Conservation (phyloP, 1,140 invertebrate species). For the Musca vetustissima region DNA sequence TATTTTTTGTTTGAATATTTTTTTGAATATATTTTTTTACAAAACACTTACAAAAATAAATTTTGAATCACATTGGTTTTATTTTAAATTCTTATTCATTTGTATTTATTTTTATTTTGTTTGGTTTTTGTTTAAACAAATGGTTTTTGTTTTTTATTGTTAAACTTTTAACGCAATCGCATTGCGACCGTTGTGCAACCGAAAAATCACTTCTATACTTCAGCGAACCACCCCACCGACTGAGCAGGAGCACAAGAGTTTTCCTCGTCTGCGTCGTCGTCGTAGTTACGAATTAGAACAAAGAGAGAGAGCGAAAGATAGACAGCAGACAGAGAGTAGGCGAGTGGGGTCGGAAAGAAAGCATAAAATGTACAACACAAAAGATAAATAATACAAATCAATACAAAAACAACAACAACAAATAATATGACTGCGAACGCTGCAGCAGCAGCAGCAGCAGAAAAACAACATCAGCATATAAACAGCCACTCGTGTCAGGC, state of each 20-base stretch:
- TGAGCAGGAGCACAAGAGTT: slow-evolving; percentile 36
- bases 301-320: too few species aligned
- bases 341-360: neutral
- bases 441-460: too few species aligned
- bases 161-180: slow-evolving; percentile 30
- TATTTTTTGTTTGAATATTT: neutral
- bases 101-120: neutral
- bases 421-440: too few species aligned
- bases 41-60: neutral
- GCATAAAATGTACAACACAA: slow-evolving; percentile 1
- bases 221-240: slow-evolving; percentile 51
- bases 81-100: slow-evolving; percentile 12
- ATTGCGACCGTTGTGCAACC: slow-evolving; percentile 24
- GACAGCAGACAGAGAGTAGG: neutral
- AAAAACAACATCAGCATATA: too few species aligned
- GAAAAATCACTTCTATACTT: slow-evolving; percentile 34
- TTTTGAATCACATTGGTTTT: neutral
- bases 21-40: neutral
- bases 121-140: neutral
- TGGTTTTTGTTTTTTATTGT: slow-evolving; percentile 1
- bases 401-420: neutral
- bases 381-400: slow-evolving; percentile 15
- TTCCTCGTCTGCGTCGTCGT: too few species aligned
- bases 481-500: neutral
- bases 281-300: too few species aligned